Percentiles rank a stretch among this genome's conserved stretches.
Conservation (phyloP, 2,888 invertebrate species). For the Caenorhabditis becei region DNA sequence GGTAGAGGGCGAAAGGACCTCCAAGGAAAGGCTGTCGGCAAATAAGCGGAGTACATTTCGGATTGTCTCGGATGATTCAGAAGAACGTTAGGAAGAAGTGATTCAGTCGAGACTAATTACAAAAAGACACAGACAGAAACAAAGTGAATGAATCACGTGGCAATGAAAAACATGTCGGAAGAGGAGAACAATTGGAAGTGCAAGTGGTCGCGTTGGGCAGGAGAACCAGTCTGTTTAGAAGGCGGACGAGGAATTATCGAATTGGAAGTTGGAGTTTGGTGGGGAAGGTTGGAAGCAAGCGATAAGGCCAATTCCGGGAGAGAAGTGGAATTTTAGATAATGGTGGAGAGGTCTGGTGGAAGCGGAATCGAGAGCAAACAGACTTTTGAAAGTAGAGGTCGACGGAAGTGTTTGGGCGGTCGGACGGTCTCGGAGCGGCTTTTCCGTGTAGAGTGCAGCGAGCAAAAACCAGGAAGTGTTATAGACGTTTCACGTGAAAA, state of each 20-base stretch:
- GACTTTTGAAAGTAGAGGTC: conserved; percentile 30
- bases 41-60: too few species aligned
- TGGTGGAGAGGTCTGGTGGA: not conserved
- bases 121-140: not conserved
- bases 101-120: too few species aligned
- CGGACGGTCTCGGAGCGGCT: conserved; percentile 3
- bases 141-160: conserved; percentile 6
- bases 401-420: conserved; percentile 15
- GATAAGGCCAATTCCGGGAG: conserved; percentile 10
- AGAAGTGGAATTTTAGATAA: not conserved
- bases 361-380: conserved; percentile 25
- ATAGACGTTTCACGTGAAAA: not conserved
- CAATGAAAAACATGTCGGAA: conserved; percentile 4
- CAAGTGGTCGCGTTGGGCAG: conserved; percentile 14
- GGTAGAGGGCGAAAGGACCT: not conserved
- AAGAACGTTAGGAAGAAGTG: too few species aligned
- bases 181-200: conserved; percentile 22
- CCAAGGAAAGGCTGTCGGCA: too few species aligned
- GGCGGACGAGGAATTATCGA: not conserved
- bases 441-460: not conserved
- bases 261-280: conserved; percentile 10
- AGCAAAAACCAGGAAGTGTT: conserved; percentile 14
- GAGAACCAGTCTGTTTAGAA: conserved; percentile 28
- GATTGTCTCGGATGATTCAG: too few species aligned
- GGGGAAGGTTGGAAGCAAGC: conserved; percentile 1